Conservation (phyloP, 2,797 vertebrate species). For the Alcedo quadribrachys region DNA sequence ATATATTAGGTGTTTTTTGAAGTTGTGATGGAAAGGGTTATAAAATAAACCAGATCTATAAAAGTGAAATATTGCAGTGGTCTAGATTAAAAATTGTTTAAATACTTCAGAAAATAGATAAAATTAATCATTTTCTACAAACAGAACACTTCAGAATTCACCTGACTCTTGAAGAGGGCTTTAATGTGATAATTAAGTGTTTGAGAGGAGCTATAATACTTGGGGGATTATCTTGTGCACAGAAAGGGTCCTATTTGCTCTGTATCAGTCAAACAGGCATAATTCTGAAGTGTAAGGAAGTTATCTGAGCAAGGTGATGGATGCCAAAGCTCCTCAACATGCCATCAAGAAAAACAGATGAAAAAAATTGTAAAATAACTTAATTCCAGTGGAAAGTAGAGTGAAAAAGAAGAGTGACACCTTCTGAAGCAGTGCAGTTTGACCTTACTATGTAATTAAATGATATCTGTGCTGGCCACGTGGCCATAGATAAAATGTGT, state of each 20-base stretch:
- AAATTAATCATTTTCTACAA: slow-evolving; percentile 37
- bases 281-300: slow-evolving; percentile 24
- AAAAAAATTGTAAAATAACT: neutral
- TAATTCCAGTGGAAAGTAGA: neutral
- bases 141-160: slow-evolving; percentile 44
- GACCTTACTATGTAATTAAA: neutral
- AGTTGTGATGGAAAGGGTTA: neutral
- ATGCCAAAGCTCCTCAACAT: neutral
- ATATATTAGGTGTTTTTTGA: neutral
- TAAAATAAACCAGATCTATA: neutral
- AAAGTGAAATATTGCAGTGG: neutral
- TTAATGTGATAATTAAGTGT: slow-evolving; percentile 56
- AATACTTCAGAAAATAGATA: slow-evolving; percentile 50
- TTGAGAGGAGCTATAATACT: slow-evolving; percentile 5
- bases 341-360: neutral
- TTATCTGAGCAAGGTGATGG: neutral
- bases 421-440: neutral
- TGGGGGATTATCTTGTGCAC: neutral
- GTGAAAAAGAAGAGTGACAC: neutral
- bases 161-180: slow-evolving; percentile 30
- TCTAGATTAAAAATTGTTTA: neutral
- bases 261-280: neutral
- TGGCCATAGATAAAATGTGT: neutral
- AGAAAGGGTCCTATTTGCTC: slow-evolving; percentile 3
- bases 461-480: neutral